Evolutionary conservation across 92 coral and sea anemone genomes (phyloP), one percentile per base, ranked within the genome.

Genomic region (Epizoanthus illoricatus): DNA sequence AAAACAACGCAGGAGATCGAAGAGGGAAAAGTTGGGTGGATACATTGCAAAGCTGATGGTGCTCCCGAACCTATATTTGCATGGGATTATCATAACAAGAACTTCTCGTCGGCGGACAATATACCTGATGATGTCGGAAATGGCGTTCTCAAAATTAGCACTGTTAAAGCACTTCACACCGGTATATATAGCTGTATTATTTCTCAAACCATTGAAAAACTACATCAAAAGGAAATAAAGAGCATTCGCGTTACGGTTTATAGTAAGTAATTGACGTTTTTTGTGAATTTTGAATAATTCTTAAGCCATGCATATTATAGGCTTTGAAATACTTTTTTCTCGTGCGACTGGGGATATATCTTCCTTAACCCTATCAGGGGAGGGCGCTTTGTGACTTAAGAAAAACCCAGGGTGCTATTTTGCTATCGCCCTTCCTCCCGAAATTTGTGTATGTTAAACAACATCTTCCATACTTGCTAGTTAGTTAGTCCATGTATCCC

Each of bases 91-190:
- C 16, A 52, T 19, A 21, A 54, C 19, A 73, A 36, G 36, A 4
- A 9, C 19, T 2, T 73, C 49, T 54, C 64, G 18, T 12, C 0
- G 3, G 36, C 36, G 7, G 42, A 73, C 0, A 21, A 17, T 28
- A 0, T 0, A 5, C 64, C 64, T 49, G 0, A 3, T 10, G 47
- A 55, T 24, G 2, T 6, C 2, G 79, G 79, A 11, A 73, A 52
- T 54, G 79, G 79, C 0, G 11, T 2, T 54, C 61, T 73, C 2
- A 4, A 0, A n/a, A 21, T 73, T 17, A 11, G 18, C 42, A 54
- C 54, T 24, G 79, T 73, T n/a, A 73, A 60, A 4, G 9, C 79
- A 73, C 43, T 49, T 19, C 63, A 47, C 33, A 62, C 79, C 49
- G 79, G 79, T 10, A 24, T 2, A 54, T 73, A 73, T 73, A 23